phyloP scores from a whole-genome alignment of 2,113 vertebrate species.

The Tylochromis polylepis region DNA sequence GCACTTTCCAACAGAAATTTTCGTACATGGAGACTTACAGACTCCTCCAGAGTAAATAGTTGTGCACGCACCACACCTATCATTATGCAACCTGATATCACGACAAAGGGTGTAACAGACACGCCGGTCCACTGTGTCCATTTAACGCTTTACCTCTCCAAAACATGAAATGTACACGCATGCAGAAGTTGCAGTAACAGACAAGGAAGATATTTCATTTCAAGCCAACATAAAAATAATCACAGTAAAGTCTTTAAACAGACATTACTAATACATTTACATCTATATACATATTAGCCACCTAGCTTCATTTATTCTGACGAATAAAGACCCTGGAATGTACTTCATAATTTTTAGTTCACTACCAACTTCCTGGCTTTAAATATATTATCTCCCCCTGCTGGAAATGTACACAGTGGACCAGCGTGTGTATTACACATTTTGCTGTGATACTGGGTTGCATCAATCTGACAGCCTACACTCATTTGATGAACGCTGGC shows the following conservation, averaged over 20 bases:
- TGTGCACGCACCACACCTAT: background rate
- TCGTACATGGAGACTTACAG: background rate
- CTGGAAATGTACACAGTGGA: background rate
- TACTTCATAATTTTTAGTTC: background rate
- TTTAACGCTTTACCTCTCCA: background rate
- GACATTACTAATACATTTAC: background rate
- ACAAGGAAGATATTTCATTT: background rate
- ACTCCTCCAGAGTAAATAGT: background rate
- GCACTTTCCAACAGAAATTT: no score
- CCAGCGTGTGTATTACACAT: background rate
- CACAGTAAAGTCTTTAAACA: background rate
- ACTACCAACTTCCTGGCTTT: background rate
- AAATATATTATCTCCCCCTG: background rate
- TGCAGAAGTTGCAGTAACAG: background rate
- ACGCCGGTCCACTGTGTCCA: background rate
- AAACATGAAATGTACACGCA: background rate
- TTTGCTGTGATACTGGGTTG: background rate
- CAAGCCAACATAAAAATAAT: background rate
- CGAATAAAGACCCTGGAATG: background rate
- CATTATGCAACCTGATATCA: background rate
- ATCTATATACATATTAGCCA: background rate
- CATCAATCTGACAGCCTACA: background rate
- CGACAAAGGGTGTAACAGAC: background rate
- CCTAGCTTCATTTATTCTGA: background rate
- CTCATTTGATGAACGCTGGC: rapidly evolving